Conservation (phyloP, 2,888 invertebrate species). For the Rotaria sp. region DNA sequence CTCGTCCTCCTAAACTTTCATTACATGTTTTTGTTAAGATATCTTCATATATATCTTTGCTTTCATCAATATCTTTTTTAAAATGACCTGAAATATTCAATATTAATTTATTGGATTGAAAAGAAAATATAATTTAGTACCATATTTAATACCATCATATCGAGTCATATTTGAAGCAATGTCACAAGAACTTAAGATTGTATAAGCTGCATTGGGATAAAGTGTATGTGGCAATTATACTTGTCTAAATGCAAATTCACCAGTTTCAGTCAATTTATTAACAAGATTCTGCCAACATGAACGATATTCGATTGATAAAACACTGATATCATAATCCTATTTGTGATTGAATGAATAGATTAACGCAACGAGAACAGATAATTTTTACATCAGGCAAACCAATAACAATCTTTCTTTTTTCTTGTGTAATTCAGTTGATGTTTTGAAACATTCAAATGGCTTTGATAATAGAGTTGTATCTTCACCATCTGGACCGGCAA, state of each 20-base stretch:
- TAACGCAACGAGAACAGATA: background rate
- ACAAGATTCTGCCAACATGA: constrained; percentile 32
- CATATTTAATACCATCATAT: constrained; percentile 86
- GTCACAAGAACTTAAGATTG: constrained; percentile 83
- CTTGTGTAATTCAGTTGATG: background rate
- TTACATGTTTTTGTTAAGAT: constrained; percentile 66
- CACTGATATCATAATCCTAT: constrained; percentile 31
- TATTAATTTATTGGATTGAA: background rate
- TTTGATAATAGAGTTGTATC: constrained; percentile 30
- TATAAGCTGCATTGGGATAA: constrained; percentile 81
- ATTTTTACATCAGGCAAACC: constrained; percentile 29
- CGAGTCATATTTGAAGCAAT: constrained; percentile 96
- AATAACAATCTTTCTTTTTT: constrained; percentile 23
- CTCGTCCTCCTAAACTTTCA: constrained; percentile 80
- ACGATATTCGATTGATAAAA: constrained; percentile 27
- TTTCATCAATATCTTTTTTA: background rate
- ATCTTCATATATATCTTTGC: constrained; percentile 27
- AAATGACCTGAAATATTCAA: background rate
- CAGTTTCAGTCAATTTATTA: background rate
- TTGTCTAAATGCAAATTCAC: constrained; percentile 46
- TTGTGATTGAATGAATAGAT: too few species aligned
- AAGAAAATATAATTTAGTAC: constrained; percentile 51
- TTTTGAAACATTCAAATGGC: constrained; percentile 1
- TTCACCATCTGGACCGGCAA: constrained; percentile 36
- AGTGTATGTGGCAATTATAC: constrained; percentile 82